A percentile compares a stretch with the other conserved stretches of the same genome.
These are phyloP conservation scores for Rhagologus leucostigma DNA, from an alignment of 2,113 vertebrate genomes.

Conservation along the genomic window DNA sequence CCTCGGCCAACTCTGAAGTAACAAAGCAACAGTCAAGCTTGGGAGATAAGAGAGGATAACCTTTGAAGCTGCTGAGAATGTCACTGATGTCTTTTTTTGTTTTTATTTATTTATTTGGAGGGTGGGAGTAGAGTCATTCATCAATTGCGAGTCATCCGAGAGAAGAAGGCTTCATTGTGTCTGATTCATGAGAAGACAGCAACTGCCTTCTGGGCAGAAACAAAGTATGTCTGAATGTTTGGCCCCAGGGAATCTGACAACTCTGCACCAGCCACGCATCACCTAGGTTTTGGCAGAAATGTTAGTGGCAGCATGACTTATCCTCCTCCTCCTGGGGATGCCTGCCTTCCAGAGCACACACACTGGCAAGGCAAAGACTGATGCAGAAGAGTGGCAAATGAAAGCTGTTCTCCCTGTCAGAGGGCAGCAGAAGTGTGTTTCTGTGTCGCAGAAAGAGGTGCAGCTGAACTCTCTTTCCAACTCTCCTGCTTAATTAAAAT, in stretches of 20 bases:
- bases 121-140: not conserved
- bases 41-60: not conserved
- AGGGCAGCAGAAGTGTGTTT: not conserved
- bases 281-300: not conserved
- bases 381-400: not conserved
- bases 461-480: not conserved
- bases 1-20: not conserved
- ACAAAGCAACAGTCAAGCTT: not conserved
- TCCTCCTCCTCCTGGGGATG: not conserved
- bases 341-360: not conserved
- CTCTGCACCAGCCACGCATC: rapidly evolving
- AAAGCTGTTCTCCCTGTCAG: not conserved
- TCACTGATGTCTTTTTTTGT: not conserved
- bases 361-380: not conserved
- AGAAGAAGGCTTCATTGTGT: not conserved
- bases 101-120: not conserved
- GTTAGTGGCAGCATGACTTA: not conserved
- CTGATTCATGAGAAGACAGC: not conserved
- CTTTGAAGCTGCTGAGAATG: not conserved
- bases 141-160: not conserved
- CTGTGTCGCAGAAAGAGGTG: not conserved
- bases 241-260: not conserved
- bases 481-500: not conserved
- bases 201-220: not conserved
- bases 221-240: not conserved